phyloP scores from a whole-genome alignment of 2,888 invertebrate genomes.

The Heliconius cydno region DNA sequence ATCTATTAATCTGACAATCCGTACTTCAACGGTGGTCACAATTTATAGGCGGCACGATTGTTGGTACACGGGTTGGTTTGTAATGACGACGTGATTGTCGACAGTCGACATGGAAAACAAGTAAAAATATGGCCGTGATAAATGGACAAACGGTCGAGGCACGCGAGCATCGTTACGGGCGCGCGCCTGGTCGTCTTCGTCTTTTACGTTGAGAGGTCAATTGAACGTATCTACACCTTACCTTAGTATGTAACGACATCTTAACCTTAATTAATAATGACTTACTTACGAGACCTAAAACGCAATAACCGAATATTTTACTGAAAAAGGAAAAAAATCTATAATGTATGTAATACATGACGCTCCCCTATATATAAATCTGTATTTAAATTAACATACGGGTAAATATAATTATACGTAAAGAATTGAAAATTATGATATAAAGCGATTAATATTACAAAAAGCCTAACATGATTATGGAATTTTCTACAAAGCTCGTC shows the following conservation, averaged over 20 bases:
- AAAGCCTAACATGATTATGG: slow-evolving; percentile 1
- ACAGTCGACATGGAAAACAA: slow-evolving; percentile 77
- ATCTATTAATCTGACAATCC: slow-evolving; percentile 71
- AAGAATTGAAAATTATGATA: not conserved
- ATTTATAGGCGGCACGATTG: slow-evolving; percentile 77
- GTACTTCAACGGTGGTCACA: slow-evolving; percentile 76
- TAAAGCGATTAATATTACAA: not conserved
- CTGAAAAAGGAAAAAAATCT: not conserved
- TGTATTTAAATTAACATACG: not conserved
- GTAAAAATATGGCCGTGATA: slow-evolving; percentile 78
- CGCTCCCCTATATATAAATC: not conserved
- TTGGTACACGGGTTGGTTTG: slow-evolving; percentile 68
- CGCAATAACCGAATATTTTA: slow-evolving; percentile 7
- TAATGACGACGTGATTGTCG: slow-evolving; percentile 82
- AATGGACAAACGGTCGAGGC: slow-evolving; percentile 66
- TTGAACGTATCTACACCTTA: slow-evolving; percentile 38
- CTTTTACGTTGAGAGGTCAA: slow-evolving; percentile 51
- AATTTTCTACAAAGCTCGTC: slow-evolving; percentile 44
- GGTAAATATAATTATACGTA: not conserved
- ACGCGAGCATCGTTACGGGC: slow-evolving; percentile 72
- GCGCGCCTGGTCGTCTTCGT: slow-evolving; percentile 56
- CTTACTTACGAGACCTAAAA: not conserved
- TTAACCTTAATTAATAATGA: slow-evolving; percentile 21
- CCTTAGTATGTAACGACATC: slow-evolving; percentile 25
- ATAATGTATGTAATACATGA: no score